Conservation (phyloP, 2,888 invertebrate genomes). For the Chironomus tentans region DNA sequence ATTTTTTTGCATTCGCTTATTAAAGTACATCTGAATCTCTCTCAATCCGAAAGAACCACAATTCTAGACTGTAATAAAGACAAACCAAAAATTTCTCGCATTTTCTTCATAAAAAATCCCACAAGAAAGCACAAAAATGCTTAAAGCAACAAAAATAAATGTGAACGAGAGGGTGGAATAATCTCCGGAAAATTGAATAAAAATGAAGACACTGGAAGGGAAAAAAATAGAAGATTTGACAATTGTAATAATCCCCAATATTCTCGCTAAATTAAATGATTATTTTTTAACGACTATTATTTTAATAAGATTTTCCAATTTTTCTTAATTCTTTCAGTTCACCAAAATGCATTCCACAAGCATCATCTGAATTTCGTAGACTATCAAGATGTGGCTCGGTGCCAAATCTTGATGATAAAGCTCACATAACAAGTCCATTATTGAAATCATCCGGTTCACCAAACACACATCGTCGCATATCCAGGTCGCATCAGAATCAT, state of each 20-base stretch:
- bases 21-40: too few species aligned
- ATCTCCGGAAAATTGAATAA: neutral
- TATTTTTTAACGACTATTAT: neutral
- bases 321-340: neutral
- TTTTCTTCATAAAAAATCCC: too few species aligned
- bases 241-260: neutral
- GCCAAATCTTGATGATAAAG: constrained; percentile 44
- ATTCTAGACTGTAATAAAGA: too few species aligned
- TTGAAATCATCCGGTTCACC: constrained; percentile 33
- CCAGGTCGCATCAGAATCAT: constrained; percentile 34
- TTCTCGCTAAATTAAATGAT: too few species aligned
- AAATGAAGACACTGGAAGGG: neutral
- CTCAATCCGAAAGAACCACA: too few species aligned
- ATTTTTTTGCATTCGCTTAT: too few species aligned
- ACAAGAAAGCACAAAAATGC: too few species aligned
- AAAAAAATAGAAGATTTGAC: neutral
- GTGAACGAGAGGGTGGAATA: neutral
- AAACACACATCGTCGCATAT: constrained; percentile 35
- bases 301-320: neutral
- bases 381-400: constrained; percentile 50
- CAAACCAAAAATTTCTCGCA: too few species aligned
- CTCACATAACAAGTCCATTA: constrained; percentile 29
- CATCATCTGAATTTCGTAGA: constrained; percentile 31
- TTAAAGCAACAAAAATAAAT: neutral
- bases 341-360: neutral